Evolutionary conservation across 2,113 vertebrate genomes (phyloP), one percentile per base, ranked within the genome.

Genomic region (Silurus glanis): DNA sequence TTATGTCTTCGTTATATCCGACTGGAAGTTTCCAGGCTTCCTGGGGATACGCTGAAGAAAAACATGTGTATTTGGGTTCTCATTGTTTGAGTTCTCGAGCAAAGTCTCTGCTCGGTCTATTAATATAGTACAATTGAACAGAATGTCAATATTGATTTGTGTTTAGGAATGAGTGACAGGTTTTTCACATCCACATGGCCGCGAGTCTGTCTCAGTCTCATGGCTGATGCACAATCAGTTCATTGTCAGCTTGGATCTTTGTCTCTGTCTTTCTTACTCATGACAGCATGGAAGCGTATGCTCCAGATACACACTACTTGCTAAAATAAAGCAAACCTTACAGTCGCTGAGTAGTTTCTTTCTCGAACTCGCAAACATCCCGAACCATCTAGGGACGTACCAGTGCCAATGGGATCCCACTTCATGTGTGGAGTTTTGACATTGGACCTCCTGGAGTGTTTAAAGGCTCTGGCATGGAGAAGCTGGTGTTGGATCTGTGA

Each of bases 111-210:
- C 9, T 45, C 5, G 67, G 79, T 87, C 90, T 86, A 91, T 90
- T 94, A 89, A 93, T 89, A 84, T 88, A 79, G 86, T 69, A 67
- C 86, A 91, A 92, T 91, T 90, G 88, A 66, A 45, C 67, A 83
- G 90, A 83, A 85, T 74, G 85, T 80, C 87, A 83, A 90, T 85
- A 87, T 82, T 94, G 92, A 94, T 91, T 91, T 90, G 85, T 91
- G 91, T 88, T 92, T 89, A 89, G 89, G 82, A 37, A 88, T 91
- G 86, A 88, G 59, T 85, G 93, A 92, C 90, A 90, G 90, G 90
- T 91, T 90, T 37, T 90, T 80, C 85, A 81, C 71, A 83, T 85
- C 28, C 28, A 79, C 75, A 71, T 82, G 74, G 53, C 51, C 74
- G 25, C 51, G 16, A 7, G 71, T 80, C 82, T 53, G 55, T 61